Evolutionary conservation across 2,797 vertebrate species (phyloP).

Genomic region (Leuciscus waleckii): DNA sequence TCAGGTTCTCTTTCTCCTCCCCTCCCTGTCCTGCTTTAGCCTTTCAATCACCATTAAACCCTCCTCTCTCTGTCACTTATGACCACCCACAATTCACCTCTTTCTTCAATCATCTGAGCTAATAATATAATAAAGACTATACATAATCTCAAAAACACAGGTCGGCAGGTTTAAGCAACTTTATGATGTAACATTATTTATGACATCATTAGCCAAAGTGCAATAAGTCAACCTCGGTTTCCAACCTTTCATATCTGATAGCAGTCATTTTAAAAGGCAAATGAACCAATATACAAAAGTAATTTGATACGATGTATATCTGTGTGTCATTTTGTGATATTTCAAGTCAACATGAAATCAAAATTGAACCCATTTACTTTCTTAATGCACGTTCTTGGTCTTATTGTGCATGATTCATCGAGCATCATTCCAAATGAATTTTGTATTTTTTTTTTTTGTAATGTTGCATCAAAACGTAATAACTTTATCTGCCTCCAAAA

Average conservation of each 20-base stretch:
- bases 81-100: conserved; percentile 53
- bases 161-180: conserved; percentile 9
- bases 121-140: conserved; percentile 44
- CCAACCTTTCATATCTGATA: conserved; percentile 8
- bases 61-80: conserved; percentile 46
- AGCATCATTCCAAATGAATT: background rate
- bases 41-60: conserved; percentile 64
- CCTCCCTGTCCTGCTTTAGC: conserved; percentile 15
- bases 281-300: background rate
- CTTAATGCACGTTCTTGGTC: background rate
- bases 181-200: conserved; percentile 24
- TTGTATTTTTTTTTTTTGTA: too few species aligned
- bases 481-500: too few species aligned
- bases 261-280: conserved; percentile 6
- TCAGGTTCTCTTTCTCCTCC: conserved; percentile 56
- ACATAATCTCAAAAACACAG: conserved; percentile 43
- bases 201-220: conserved; percentile 34
- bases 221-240: background rate
- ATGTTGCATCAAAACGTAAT: background rate
- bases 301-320: background rate
- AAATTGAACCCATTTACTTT: background rate
- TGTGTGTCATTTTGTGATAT: background rate
- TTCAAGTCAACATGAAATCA: conserved; percentile 12
- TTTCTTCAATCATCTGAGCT: conserved; percentile 19
- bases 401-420: background rate